Evolutionary conservation across 2,113 vertebrate genomes (phyloP), one percentile per base, ranked within the genome.

Genomic region (Chroicocephalus ridibundus): DNA sequence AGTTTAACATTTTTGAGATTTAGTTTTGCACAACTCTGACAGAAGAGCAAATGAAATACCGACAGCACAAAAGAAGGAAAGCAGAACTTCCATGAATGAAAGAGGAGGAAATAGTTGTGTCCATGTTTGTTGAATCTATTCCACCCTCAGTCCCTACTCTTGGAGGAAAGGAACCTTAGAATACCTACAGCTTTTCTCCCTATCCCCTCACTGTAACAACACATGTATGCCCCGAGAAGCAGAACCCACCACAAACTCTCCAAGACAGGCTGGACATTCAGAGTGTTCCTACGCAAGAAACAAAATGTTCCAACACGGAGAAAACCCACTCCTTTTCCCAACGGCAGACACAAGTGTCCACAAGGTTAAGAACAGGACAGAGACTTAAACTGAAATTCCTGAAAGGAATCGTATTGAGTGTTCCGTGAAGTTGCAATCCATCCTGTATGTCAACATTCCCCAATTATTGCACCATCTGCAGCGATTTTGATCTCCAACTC

Each of bases 171-270:
- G 57, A 80, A 65, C 5, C 10, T 47, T 44, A 16, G 47, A 66
- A 40, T 3, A 68, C 0, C 42, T 29, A 27, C 13, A 42, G 75
- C 24, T 80, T 75, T 55, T 42, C 52, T n/a, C 25, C 36, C 31
- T 1, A 0, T 20, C 34, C 80, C 52, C 62, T 81, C 68, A 36
- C 38, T 14, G 46, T 5, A 65, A 46, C 1, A 25, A n/a, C 26
- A 34, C 2, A 29, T 1, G 0, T 58, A 6, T 10, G 46, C 17
- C 40, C 32, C 0, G 0, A 36, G 76, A 74, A 47, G 6, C 55
- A 90, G 72, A 78, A 46, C 4, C 32, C 76, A 54, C 12, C 55
- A 66, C 42, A 38, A 78, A 27, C 21, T 36, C 76, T 51, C 29
- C 38, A 76, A 26, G 65, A 22, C 11, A 72, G 27, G 11, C 15